Conservation (phyloP, 1,140 invertebrate genomes). For the Drosophila nasuta region DNA sequence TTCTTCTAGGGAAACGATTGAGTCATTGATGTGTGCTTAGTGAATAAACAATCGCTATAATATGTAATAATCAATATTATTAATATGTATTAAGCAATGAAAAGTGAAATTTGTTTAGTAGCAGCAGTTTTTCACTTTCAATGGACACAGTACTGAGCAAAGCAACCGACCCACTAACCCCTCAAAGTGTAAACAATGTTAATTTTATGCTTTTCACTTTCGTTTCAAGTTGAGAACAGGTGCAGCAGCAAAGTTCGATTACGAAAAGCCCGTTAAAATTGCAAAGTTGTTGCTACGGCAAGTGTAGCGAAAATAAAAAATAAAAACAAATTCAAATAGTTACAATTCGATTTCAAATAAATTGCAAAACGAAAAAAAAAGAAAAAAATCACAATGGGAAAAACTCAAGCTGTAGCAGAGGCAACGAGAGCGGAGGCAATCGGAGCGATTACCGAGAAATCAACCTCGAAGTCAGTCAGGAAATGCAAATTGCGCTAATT, state of each 20-base stretch:
- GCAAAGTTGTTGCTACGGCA: slow-evolving; percentile 28
- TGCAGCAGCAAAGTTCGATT: slow-evolving; percentile 59
- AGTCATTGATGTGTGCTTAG: slow-evolving; percentile 12
- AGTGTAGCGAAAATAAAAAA: slow-evolving; percentile 3
- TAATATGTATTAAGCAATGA: slow-evolving; percentile 69
- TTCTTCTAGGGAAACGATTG: no score
- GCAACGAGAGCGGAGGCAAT: slow-evolving; percentile 13
- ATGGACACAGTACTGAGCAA: slow-evolving; percentile 14
- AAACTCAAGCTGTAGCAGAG: slow-evolving; percentile 19
- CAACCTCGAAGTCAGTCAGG: slow-evolving; percentile 65
- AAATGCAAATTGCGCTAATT: slow-evolving; percentile 81
- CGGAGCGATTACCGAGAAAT: slow-evolving; percentile 53
- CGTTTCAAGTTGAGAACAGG: slow-evolving; percentile 70
- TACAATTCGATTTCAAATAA: slow-evolving; percentile 76
- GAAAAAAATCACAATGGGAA: slow-evolving; percentile 20
- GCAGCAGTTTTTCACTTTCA: slow-evolving; percentile 66
- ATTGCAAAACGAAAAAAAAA: slow-evolving; percentile 63
- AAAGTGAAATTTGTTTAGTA: slow-evolving; percentile 70
- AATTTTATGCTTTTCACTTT: slow-evolving; percentile 76
- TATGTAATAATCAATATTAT: slow-evolving; percentile 43
- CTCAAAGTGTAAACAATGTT: slow-evolving; percentile 64
- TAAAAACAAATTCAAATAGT: slow-evolving; percentile 54
- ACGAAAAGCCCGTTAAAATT: slow-evolving; percentile 75
- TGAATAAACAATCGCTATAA: slow-evolving; percentile 48
- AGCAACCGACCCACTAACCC: neutral